Base-by-base conservation (phyloP, 2,797 vertebrate genomes). In the Gadopsis marmoratus region DNA sequence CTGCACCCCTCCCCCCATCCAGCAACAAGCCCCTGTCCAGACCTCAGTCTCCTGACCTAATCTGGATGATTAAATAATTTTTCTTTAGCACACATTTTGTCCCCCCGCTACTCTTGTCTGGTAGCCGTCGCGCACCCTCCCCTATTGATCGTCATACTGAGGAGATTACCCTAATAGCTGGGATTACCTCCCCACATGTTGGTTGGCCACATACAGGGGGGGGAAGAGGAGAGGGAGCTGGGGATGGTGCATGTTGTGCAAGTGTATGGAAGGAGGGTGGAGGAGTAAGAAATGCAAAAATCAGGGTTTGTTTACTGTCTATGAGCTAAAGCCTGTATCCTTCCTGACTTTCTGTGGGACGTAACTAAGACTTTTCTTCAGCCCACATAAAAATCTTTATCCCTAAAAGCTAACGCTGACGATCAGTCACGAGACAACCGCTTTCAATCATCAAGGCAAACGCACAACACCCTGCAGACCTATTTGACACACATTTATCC, bases 151-250 rank as follows among this genome's bases (percentile, higher is more conserved):
- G 93, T 91, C 91, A 91, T 93, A 90, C 92, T 93, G 94, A 94
- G 94, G 93, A 96, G 95, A 95, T 96, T 96, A 96, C 94, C 93
- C 94, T 95, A 95, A 95, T 95, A 95, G 94, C 95, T 89, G 92
- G 95, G 95, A 96, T 96, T 96, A 95, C 90, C 89, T 92, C 91
- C 94, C 93, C 95, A 96, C 95, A 96, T 95, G 95, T 96, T 96
- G 93, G 95, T 94, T 93, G 92, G 91, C 92, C 88, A 93, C 91
- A 91, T 92, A 88, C 82, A 76, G 73, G 45, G 73, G 76, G 54
- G 56, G 53, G 53, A 76, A 67, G 75, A 76, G 33, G 61, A 9
- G 63, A 23, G 70, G 45, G 86, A 17, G 66, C 54, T 53, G 75
- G 74, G 81, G 82, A 86, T 77, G 82, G 35, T 81, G 73, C 84